Percentiles rank a stretch among this genome's conserved stretches.
These are phyloP conservation scores for Idaea straminata DNA, from an alignment of 2,888 invertebrate genomes.

Conservation along the genomic window DNA sequence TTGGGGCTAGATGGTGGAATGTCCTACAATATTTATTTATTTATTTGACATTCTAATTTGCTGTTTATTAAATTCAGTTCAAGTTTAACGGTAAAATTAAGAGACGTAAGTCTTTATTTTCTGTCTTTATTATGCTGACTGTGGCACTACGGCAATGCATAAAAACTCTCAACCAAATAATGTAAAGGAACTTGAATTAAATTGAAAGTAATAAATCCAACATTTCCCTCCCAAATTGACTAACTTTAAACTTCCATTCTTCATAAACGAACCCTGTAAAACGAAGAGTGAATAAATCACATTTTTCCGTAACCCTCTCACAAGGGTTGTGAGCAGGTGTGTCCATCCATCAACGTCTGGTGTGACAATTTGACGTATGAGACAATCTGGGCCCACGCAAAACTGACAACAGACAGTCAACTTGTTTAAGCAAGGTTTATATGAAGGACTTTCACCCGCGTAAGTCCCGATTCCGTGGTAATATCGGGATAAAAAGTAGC, in stretches of 20 bases:
- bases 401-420: constrained; percentile 53
- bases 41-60: too few relatives aligned
- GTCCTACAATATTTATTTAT: too few relatives aligned
- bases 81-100: too few relatives aligned
- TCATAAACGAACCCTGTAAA: constrained; percentile 15
- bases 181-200: background rate
- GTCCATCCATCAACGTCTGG: constrained; percentile 69
- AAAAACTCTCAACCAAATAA: background rate
- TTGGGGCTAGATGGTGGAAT: too few relatives aligned
- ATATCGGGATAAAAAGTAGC: too few relatives aligned
- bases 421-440: constrained; percentile 42
- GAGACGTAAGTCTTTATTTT: too few relatives aligned
- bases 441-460: constrained; percentile 30
- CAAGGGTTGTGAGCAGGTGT: constrained; percentile 71
- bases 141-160: too few relatives aligned
- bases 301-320: constrained; percentile 38
- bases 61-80: too few relatives aligned
- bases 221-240: constrained; percentile 9
- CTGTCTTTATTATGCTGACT: too few relatives aligned
- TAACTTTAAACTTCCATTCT: constrained; percentile 14
- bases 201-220: background rate
- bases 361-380: constrained; percentile 77
- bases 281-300: constrained; percentile 46
- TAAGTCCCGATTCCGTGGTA: too few relatives aligned
- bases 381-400: constrained; percentile 71